A percentile compares a stretch with the other conserved stretches of the same genome.
Conservation (phyloP, 2,113 vertebrate genomes). For the Chitala chitala region DNA sequence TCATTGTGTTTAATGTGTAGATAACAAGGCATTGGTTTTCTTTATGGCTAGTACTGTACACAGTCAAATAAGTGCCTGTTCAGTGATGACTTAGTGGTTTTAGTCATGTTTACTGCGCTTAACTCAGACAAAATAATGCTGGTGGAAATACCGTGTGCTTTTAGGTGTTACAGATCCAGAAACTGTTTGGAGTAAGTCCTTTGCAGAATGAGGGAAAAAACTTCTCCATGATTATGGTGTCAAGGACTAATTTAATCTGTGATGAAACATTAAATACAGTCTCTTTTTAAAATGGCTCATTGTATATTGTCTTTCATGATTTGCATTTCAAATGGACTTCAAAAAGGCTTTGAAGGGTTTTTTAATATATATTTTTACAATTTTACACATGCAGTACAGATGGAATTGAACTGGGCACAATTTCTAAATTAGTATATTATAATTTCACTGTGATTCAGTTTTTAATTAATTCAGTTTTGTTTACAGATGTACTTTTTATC, state of each 20-base stretch:
- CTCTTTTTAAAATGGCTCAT: conserved; percentile 11
- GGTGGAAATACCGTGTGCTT: conserved; percentile 8
- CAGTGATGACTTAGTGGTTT: conserved; percentile 16
- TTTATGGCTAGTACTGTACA: conserved; percentile 27
- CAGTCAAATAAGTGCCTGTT: conserved; percentile 31
- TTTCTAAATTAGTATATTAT: too few relatives aligned
- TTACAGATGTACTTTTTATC: too few relatives aligned
- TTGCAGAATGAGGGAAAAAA: background rate
- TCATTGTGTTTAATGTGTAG: conserved; percentile 20
- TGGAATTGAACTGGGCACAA: too few relatives aligned
- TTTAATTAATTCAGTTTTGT: too few relatives aligned
- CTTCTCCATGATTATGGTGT: background rate
- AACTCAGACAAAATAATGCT: conserved; percentile 14
- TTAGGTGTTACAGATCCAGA: background rate
- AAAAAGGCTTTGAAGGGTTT: too few relatives aligned
- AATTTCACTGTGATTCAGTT: too few relatives aligned
- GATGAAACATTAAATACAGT: conserved; percentile 21
- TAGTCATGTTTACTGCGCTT: conserved; percentile 27
- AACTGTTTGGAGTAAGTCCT: background rate
- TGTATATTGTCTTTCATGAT: background rate
- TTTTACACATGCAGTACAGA: too few relatives aligned
- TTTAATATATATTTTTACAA: too few relatives aligned
- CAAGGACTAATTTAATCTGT: conserved; percentile 14
- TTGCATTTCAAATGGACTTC: conserved; percentile 1
- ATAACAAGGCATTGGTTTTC: conserved; percentile 15